Evolutionary conservation across 2,113 vertebrate genomes (phyloP).

Genomic region (Myrmophylax atrothorax): DNA sequence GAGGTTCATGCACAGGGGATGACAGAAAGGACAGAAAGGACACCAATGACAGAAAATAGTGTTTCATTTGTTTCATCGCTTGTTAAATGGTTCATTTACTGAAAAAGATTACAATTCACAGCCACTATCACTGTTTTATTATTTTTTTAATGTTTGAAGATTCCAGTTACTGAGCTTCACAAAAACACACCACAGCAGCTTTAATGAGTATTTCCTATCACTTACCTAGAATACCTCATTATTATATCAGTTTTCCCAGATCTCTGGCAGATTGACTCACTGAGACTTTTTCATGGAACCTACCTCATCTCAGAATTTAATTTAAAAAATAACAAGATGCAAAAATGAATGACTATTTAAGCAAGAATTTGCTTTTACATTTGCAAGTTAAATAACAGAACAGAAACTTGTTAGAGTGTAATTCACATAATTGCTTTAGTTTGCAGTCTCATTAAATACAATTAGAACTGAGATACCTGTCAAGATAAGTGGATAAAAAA

Average conservation of each 20-base stretch:
- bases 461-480: constrained; percentile 18
- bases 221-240: not conserved
- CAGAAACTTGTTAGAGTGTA: not conserved
- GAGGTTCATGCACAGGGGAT: not conserved
- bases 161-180: not conserved
- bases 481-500: constrained; percentile 15
- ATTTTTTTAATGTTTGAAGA: not conserved
- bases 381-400: not conserved
- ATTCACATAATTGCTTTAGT: not conserved
- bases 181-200: not conserved
- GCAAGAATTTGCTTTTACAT: not conserved
- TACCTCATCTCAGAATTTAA: not conserved
- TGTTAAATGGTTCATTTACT: not conserved
- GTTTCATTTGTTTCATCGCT: not conserved
- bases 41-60: not conserved
- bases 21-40: not conserved
- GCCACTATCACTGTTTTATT: not conserved
- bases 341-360: not conserved
- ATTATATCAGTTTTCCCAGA: not conserved
- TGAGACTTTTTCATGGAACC: not conserved
- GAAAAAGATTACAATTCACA: not conserved
- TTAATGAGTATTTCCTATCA: not conserved
- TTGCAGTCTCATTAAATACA: constrained; percentile 3
- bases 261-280: not conserved
- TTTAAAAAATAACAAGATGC: not conserved